phyloP scores from a whole-genome alignment of 2,888 invertebrate genomes.

The Drosophila limbata region DNA sequence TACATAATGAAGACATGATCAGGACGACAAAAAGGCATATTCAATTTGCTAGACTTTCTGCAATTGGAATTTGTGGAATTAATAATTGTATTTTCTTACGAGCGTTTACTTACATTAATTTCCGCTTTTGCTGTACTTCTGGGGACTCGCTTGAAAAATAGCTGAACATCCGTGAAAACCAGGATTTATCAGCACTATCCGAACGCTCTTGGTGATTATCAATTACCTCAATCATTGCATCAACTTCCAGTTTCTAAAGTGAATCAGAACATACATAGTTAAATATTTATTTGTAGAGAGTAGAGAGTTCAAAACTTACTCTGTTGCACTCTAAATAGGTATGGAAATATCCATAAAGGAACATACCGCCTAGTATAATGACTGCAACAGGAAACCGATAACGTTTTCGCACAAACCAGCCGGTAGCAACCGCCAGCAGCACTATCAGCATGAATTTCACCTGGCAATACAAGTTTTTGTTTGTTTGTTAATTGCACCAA shows the following conservation, averaged over 20 bases:
- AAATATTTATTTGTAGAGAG: not conserved
- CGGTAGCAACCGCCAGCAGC: constrained; percentile 36
- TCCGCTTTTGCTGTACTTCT: constrained; percentile 45
- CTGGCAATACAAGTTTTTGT: constrained; percentile 47
- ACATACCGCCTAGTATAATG: constrained; percentile 55
- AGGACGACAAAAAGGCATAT: constrained; percentile 78
- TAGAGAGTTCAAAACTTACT: constrained; percentile 50
- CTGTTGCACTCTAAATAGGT: constrained; percentile 83
- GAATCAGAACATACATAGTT: not conserved
- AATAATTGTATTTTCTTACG: not conserved
- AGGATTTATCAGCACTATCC: constrained; percentile 18
- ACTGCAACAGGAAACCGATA: constrained; percentile 54
- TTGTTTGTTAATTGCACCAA: constrained; percentile 2
- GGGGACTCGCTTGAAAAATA: constrained; percentile 31
- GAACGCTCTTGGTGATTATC: constrained; percentile 32
- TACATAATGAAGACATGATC: constrained; percentile 82
- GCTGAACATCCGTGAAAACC: constrained; percentile 43
- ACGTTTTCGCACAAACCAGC: constrained; percentile 66
- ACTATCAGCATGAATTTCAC: constrained; percentile 67
- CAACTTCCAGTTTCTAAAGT: constrained; percentile 72
- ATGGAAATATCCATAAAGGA: constrained; percentile 74
- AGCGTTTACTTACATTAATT: constrained; percentile 53
- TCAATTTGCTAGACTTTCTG: constrained; percentile 75
- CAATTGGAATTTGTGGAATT: not conserved
- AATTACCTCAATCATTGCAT: constrained; percentile 69